Percentiles rank a stretch among this genome's conserved stretches.
Conservation (phyloP, 2,113 vertebrate genomes). For the Jaculus jaculus region DNA sequence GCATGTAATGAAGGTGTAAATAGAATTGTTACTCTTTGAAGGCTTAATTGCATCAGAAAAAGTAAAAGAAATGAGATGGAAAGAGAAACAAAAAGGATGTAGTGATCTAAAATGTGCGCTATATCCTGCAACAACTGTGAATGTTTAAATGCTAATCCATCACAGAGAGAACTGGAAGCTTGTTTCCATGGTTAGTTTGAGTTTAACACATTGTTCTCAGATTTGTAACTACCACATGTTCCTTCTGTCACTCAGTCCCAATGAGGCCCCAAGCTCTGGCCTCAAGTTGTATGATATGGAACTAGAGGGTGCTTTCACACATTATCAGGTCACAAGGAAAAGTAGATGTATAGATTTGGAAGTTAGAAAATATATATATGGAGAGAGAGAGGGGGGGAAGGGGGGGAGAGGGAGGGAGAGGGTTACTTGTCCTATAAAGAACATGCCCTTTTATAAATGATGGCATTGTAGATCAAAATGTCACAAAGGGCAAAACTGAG, state of each 20-base stretch:
- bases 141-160: not conserved
- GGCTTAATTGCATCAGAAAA: not conserved
- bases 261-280: accelerated
- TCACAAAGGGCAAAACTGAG: not conserved
- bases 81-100: too few relatives aligned
- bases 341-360: not conserved
- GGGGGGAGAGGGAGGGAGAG: too few relatives aligned
- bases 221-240: not conserved
- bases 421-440: not conserved
- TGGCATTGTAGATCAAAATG: not conserved
- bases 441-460: not conserved
- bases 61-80: not conserved
- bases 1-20: not conserved
- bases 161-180: not conserved
- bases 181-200: not conserved
- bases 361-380: not conserved
- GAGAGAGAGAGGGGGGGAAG: too few relatives aligned
- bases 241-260: not conserved
- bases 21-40: not conserved
- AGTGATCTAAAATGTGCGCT: too few relatives aligned
- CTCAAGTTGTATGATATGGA: not conserved
- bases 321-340: not conserved
- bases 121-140: too few relatives aligned
- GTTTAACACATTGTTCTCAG: not conserved
- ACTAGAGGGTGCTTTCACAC: not conserved